Percentiles rank a stretch among this genome's conserved stretches.
These are phyloP conservation scores for Strix occidentalis DNA, from an alignment of 2,797 vertebrate genomes.

Conservation along the genomic window DNA sequence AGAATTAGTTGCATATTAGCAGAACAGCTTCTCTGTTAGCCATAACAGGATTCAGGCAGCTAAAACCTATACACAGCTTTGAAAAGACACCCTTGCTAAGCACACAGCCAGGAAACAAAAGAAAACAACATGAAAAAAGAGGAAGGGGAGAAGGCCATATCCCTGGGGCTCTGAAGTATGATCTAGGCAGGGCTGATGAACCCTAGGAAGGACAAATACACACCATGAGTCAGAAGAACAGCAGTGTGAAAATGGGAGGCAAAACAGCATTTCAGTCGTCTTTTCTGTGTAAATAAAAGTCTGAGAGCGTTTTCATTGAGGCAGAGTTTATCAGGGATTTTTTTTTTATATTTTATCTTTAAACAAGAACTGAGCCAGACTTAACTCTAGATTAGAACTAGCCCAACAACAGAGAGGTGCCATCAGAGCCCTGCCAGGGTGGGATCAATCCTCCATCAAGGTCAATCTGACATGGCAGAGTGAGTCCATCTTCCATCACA, in stretches of 20 bases:
- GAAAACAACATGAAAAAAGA: neutral
- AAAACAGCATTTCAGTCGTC: neutral
- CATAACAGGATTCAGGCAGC: neutral
- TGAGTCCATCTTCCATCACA: neutral
- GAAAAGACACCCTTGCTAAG: neutral
- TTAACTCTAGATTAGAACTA: neutral
- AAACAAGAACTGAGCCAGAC: neutral
- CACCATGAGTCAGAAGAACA: neutral
- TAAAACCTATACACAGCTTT: neutral
- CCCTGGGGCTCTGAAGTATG: neutral
- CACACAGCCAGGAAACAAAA: neutral
- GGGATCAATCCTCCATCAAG: neutral
- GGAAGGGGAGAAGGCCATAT: neutral
- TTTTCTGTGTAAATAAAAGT: neutral
- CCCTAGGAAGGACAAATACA: neutral
- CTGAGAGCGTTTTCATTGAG: neutral
- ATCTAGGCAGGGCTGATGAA: neutral
- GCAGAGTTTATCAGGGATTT: neutral
- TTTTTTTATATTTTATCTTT: neutral
- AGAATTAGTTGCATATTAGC: neutral
- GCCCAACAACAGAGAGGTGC: neutral
- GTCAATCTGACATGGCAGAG: fast-evolving
- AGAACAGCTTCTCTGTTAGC: neutral
- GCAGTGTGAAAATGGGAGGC: neutral
- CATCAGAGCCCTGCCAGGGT: neutral